A percentile compares a stretch with the other conserved stretches of the same genome.
Conservation (phyloP, 2,113 vertebrate genomes). For the Eulacestoma nigropectus region DNA sequence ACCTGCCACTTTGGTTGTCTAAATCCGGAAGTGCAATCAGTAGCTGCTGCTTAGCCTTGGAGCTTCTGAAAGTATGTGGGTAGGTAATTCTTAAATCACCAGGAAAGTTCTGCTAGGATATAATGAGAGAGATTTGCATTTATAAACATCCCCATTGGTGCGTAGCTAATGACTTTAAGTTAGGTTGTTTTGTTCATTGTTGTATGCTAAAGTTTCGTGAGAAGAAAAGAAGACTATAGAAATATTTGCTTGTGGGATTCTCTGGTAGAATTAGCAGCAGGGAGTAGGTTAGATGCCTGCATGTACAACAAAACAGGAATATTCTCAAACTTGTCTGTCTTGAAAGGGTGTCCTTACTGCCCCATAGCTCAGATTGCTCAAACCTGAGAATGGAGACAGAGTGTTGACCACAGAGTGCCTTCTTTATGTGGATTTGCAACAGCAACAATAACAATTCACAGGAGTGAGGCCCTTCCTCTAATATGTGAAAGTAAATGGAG, state of each 20-base stretch:
- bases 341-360: not conserved
- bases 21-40: not conserved
- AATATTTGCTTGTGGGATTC: not conserved
- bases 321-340: not conserved
- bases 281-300: not conserved
- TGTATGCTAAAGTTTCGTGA: not conserved
- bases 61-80: not conserved
- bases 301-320: not conserved
- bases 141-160: not conserved
- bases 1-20: not conserved
- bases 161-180: not conserved
- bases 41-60: not conserved
- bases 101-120: not conserved
- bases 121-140: not conserved
- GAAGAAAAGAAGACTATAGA: not conserved
- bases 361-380: not conserved
- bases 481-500: not conserved
- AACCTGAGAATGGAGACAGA: not conserved
- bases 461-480: not conserved
- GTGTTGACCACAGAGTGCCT: not conserved
- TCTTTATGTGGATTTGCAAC: not conserved
- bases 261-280: not conserved
- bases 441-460: not conserved
- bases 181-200: not conserved
- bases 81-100: not conserved